A percentile compares a stretch with the other conserved stretches of the same genome.
Evolutionary conservation across 2,888 invertebrate genomes (phyloP).

Genomic region (Nemapogon koenigi): DNA sequence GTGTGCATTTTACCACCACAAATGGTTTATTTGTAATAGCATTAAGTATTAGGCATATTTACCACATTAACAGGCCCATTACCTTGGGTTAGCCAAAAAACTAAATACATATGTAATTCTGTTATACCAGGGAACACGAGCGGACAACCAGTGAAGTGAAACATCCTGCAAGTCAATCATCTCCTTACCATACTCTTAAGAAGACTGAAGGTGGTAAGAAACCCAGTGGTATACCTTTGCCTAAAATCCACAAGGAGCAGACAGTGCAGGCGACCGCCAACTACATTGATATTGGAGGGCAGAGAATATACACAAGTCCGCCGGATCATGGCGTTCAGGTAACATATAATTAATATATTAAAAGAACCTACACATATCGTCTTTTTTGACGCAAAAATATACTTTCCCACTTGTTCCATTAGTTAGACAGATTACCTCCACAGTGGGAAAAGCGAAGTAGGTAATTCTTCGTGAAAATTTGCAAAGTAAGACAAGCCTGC

Average conservation of each 20-base stretch:
- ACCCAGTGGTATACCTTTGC: constrained; percentile 54
- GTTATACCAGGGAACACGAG: constrained; percentile 53
- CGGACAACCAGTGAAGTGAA: constrained; percentile 55
- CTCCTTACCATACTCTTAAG: constrained; percentile 55
- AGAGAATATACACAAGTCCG: constrained; percentile 56
- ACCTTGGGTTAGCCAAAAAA: neutral
- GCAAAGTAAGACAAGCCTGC: too few species aligned
- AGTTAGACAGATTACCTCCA: too few species aligned
- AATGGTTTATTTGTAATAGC: too few species aligned
- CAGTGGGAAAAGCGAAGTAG: too few species aligned
- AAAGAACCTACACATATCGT: too few species aligned
- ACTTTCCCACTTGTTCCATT: too few species aligned
- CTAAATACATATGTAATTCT: neutral
- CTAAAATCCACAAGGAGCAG: constrained; percentile 51
- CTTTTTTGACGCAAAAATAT: too few species aligned
- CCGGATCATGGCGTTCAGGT: constrained; percentile 61
- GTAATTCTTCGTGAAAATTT: too few species aligned
- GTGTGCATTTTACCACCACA: too few species aligned
- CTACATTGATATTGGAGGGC: constrained; percentile 56
- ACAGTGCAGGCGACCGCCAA: constrained; percentile 42
- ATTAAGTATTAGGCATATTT: too few species aligned
- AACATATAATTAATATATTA: constrained; percentile 11
- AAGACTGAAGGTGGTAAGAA: constrained; percentile 45
- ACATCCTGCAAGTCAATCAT: constrained; percentile 46
- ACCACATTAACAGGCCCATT: too few species aligned